Evolutionary conservation across 2,888 invertebrate genomes (phyloP).

Genomic region (Drosophila eohydei): DNA sequence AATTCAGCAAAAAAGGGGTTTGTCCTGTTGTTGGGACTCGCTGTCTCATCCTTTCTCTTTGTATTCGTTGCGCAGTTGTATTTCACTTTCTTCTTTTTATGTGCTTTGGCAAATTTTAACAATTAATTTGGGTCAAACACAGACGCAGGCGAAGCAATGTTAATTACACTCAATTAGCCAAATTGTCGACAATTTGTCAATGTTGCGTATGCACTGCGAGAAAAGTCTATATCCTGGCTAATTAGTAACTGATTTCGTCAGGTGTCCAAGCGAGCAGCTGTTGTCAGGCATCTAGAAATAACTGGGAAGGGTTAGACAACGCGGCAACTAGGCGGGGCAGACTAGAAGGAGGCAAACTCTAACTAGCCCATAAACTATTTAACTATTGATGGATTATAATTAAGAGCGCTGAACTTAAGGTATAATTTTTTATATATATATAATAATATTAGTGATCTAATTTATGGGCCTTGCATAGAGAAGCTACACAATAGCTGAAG

Average conservation of each 20-base stretch:
- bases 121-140: constrained; percentile 71
- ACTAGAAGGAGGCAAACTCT: background rate
- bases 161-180: constrained; percentile 77
- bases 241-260: constrained; percentile 46
- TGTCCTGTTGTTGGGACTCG: constrained; percentile 38
- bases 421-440: no score
- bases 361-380: background rate
- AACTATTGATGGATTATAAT: no score
- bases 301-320: no score
- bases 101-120: constrained; percentile 49
- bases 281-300: background rate
- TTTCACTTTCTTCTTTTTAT: constrained; percentile 38
- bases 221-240: constrained; percentile 39
- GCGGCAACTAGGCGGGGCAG: background rate
- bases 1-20: constrained; percentile 66
- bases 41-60: constrained; percentile 1
- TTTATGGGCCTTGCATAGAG: no score
- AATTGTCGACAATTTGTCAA: constrained; percentile 71
- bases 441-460: no score
- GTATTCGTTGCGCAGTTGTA: constrained; percentile 17
- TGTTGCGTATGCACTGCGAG: constrained; percentile 34
- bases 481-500: no score
- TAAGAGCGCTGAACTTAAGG: no score
- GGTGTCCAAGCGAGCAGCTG: background rate
- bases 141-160: constrained; percentile 47